phyloP scores from a whole-genome alignment of 2,888 invertebrate genomes.

The Ochropacha duplaris region DNA sequence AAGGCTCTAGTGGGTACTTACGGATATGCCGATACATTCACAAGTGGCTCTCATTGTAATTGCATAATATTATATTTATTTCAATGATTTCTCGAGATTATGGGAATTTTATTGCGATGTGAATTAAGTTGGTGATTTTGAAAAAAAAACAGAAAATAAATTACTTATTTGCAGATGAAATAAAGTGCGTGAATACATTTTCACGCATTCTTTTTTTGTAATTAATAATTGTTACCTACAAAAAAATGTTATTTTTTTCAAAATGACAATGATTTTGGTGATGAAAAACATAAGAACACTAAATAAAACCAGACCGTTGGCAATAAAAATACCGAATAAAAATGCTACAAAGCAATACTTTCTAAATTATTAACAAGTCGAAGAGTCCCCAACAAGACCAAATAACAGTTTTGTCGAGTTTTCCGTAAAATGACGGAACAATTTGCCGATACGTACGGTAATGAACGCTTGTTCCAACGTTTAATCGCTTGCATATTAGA shows the following conservation, averaged over 20 bases:
- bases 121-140: background rate
- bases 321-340: background rate
- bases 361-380: conserved; percentile 33
- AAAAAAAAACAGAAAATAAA: too few relatives aligned
- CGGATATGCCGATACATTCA: background rate
- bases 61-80: background rate
- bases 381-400: conserved; percentile 42
- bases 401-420: conserved; percentile 67
- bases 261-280: background rate
- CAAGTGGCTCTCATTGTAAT: background rate
- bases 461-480: conserved; percentile 53
- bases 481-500: conserved; percentile 76
- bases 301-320: background rate
- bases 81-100: background rate
- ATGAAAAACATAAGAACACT: background rate
- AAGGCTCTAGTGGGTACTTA: conserved; percentile 1
- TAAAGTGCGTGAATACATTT: too few relatives aligned
- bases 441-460: conserved; percentile 37
- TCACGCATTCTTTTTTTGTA: too few relatives aligned
- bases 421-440: conserved; percentile 64
- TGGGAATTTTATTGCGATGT: background rate
- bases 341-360: conserved; percentile 3
- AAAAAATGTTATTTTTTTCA: too few relatives aligned
- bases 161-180: too few relatives aligned
- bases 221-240: too few relatives aligned